Base-by-base conservation (phyloP, 2,888 invertebrate genomes). In the Hirudinaria manillensis region DNA sequence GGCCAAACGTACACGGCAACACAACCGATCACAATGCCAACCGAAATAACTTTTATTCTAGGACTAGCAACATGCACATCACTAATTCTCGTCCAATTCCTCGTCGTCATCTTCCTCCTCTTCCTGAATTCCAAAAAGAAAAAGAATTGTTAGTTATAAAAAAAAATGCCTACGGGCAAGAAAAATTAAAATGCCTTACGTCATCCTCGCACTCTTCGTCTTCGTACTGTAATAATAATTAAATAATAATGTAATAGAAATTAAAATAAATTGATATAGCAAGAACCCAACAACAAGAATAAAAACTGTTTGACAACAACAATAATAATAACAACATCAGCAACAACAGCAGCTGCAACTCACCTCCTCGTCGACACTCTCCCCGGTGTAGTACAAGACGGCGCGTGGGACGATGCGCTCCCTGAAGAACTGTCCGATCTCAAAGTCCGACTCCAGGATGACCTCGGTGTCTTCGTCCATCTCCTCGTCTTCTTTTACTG, bases 401-500 rank as follows among this genome's bases (percentile, higher is more conserved):
- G 98, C 98, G 84, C 94, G 91, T n/a, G 98, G 96, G 78, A 99
- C 92, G 80, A 99, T 91, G 80, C 96, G 90, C 86, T 99, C 97
- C 81, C 96, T 91, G 84, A 99, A 91, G 86, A 95, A 94, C 87
- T 99, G 98, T 3, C 99, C 99, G 85, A 99, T 93, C 88, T 99
- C 98, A 87, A 95, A 99, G 87, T 99, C 99, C 75, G 92, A 91
- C 16, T 93, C 93, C 79, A 98, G 87, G 80, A 95, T 88, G 80
- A 91, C 90, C 86, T 91, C 93, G 65, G 91, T 90, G 79, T 96
- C 94, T 75, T 95, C 94, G 84, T 94, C 94, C 84, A 45, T 45
- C 16, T 45, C 45, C 45, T 45, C 45, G 13, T 45, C 45, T 45
- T 45, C 45, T 86, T 76, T 4, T 75, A 45, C 45, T 45, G 45